These are phyloP conservation scores for Capromys pilorides DNA, from an alignment of 2,797 vertebrate species.

Conservation along the genomic window DNA sequence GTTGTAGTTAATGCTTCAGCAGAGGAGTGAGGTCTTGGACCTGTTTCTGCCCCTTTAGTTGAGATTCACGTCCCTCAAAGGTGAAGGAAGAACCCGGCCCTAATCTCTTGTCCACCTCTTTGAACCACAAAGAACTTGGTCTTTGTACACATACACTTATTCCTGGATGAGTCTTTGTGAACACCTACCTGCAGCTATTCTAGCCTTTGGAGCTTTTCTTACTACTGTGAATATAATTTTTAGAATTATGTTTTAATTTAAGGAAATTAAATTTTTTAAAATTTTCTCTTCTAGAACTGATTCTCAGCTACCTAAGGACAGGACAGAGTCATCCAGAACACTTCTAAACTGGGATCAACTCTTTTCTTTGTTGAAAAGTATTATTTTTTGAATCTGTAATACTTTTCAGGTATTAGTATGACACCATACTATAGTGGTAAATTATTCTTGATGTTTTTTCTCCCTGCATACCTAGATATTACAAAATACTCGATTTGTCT, in stretches of 20 bases:
- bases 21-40: neutral
- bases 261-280: neutral
- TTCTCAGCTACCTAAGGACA: constrained; percentile 47
- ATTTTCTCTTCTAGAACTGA: constrained; percentile 53
- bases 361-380: constrained; percentile 8
- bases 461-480: neutral
- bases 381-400: neutral
- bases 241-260: neutral
- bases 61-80: neutral
- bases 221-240: constrained; percentile 6
- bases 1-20: neutral
- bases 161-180: constrained; percentile 35
- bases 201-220: constrained; percentile 24
- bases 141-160: neutral
- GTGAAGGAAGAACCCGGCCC: neutral
- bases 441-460: constrained; percentile 9
- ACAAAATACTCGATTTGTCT: neutral
- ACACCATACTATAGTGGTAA: neutral
- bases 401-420: neutral
- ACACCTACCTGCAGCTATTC: neutral
- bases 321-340: constrained; percentile 39
- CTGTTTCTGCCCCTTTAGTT: neutral
- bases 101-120: neutral
- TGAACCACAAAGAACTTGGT: neutral
- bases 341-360: constrained; percentile 47